Base-by-base conservation (phyloP, 2,797 vertebrate genomes). In the Micropoecilia bifurca region DNA sequence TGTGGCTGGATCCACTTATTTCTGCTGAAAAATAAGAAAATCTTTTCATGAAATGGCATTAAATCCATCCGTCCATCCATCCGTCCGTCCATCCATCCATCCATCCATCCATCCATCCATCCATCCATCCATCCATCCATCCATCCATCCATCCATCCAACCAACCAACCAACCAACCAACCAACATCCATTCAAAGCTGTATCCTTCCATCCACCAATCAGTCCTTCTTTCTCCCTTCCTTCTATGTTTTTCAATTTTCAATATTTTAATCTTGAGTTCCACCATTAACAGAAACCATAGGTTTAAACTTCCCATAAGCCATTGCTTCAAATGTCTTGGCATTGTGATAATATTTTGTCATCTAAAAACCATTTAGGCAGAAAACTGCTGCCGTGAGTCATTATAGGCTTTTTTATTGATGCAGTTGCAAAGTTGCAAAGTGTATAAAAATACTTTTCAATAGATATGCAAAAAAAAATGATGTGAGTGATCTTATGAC, bases 1-100 rank as follows among this genome's bases (percentile, higher is more conserved):
- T 96, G 91, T 96, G 96, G 73, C 95, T 78, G 55, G 97, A 96
- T 87, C 97, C 97, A 86, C 95, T 96, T 80, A 96, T 93, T 59
- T 97, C 96, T 81, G 95, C 88, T 95, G 82, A 61, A 87, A 80
- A 36, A 36, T 79, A 22, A 82, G 16, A 87, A 82, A 68, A 78
- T 73, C 10, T 20, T 33, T 33, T 71, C 5, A 71, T 71, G 68
- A 71, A 71, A 45, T 28, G n/a, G 6, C 41, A 46, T 41, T 4
- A 6, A n/a, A 16, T 46, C 3, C 1, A 59, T 30, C 55, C n/a
- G 13, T 33, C 5, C 14, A 4, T 39, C 8, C 18, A 4, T 22
- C 55, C 20, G 3, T 55, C 55, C 55, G 5, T 61, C n/a, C 28
- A 9, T 18, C 13, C 28, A 6, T 30, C 53, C 53, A 10, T 55